phyloP scores from a whole-genome alignment of 2,113 vertebrate genomes.

The Bambusicola thoracicus region DNA sequence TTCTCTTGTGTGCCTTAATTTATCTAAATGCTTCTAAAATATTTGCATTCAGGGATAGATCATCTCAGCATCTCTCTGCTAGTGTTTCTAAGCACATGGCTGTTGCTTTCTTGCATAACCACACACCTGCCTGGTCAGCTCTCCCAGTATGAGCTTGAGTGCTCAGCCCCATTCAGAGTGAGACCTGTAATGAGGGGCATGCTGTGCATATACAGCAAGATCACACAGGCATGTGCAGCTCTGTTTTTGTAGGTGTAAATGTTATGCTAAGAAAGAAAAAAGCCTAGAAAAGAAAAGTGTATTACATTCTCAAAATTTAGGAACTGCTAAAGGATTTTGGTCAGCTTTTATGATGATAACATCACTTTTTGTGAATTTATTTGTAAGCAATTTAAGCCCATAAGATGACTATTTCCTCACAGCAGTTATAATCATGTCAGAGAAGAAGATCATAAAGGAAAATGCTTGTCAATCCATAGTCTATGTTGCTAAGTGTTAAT shows the following conservation, averaged over 20 bases:
- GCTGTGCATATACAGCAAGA: rapidly evolving
- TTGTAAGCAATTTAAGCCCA: background rate
- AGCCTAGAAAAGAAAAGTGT: background rate
- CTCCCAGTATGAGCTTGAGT: background rate
- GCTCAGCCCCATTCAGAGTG: background rate
- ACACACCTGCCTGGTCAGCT: background rate
- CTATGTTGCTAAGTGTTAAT: background rate
- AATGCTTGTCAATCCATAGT: background rate
- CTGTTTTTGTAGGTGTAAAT: background rate
- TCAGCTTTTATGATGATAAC: background rate
- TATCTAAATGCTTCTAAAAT: background rate
- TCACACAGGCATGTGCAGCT: background rate
- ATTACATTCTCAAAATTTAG: background rate
- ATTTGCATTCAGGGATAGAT: background rate
- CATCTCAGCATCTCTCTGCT: background rate
- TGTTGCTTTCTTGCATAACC: background rate
- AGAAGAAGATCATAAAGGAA: background rate
- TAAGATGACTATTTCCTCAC: background rate
- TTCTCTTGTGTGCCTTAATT: background rate
- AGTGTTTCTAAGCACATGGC: background rate
- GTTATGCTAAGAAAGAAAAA: background rate
- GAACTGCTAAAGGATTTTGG: background rate
- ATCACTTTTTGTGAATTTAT: background rate
- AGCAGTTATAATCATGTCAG: background rate
- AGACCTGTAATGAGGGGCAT: background rate